A percentile compares a stretch with the other conserved stretches of the same genome.
Conservation (phyloP, 2,888 invertebrate species). For the Trichogramma dendrolimi region DNA sequence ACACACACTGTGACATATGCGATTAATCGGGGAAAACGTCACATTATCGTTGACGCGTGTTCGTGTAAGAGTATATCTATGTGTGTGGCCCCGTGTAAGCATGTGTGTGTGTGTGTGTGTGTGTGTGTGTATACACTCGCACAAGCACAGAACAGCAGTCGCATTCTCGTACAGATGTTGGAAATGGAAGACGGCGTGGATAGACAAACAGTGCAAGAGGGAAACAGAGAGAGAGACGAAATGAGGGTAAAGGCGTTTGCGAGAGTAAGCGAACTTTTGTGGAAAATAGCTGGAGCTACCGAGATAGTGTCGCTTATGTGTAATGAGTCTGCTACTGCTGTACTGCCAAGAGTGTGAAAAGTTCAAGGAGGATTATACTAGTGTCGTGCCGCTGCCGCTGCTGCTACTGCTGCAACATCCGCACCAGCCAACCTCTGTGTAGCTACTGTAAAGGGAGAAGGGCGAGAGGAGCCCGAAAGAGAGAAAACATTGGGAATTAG, state of each 20-base stretch:
- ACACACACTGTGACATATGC: constrained; percentile 10
- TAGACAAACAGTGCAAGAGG: not conserved
- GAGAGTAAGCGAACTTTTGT: not conserved
- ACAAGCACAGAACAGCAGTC: not conserved
- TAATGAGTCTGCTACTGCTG: too few species aligned
- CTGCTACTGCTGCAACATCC: too few species aligned
- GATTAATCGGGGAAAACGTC: constrained; percentile 18
- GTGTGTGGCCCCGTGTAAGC: too few species aligned
- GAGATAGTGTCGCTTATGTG: too few species aligned
- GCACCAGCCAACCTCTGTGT: not conserved
- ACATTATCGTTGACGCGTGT: constrained; percentile 15
- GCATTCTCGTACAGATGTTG: not conserved
- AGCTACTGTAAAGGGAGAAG: not conserved
- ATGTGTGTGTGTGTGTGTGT: not conserved
- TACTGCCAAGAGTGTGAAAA: too few species aligned
- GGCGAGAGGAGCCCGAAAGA: constrained; percentile 1
- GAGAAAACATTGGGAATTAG: constrained; percentile 18
- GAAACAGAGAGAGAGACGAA: constrained; percentile 11
- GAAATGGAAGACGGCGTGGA: constrained; percentile 12
- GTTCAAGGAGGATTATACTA: too few species aligned
- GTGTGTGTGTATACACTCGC: not conserved
- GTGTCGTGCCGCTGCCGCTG: too few species aligned
- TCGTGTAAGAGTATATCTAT: constrained; percentile 12
- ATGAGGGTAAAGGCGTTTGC: constrained; percentile 1
- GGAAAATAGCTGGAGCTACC: not conserved